These are phyloP conservation scores for Zaprionus bogoriensis DNA, from an alignment of 2,888 invertebrate genomes.

Conservation along the genomic window DNA sequence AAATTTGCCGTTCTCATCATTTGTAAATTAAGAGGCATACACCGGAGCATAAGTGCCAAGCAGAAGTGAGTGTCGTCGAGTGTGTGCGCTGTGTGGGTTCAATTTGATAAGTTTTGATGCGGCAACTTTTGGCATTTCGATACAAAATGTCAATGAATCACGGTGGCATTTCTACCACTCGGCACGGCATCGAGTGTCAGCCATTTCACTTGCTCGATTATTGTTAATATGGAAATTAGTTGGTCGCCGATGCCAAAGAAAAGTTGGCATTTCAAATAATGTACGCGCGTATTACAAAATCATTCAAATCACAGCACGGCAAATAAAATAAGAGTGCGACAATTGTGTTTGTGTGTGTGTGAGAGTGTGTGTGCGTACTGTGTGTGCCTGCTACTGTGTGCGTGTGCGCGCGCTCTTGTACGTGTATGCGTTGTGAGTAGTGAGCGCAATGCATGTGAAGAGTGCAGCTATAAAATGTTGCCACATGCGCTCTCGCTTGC, in stretches of 20 bases:
- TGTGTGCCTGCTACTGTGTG: conserved; percentile 24
- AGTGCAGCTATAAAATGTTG: conserved; percentile 71
- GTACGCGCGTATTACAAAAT: conserved; percentile 77
- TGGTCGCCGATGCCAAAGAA: conserved; percentile 11
- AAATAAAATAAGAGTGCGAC: conserved; percentile 76
- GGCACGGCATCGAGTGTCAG: conserved; percentile 30
- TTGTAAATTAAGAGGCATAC: conserved; percentile 13
- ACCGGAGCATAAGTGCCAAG: conserved; percentile 32
- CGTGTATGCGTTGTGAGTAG: conserved; percentile 44
- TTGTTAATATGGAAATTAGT: conserved; percentile 16
- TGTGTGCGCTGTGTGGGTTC: conserved; percentile 32
- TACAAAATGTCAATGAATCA: conserved; percentile 51
- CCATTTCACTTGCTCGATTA: conserved; percentile 17
- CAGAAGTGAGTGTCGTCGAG: conserved; percentile 46
- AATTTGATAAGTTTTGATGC: conserved; percentile 44
- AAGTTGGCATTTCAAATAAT: conserved; percentile 38
- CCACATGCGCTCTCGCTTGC: conserved; percentile 57
- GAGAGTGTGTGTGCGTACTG: conserved; percentile 20
- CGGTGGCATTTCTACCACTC: conserved; percentile 24
- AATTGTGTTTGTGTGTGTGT: conserved; percentile 52
- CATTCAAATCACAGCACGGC: conserved; percentile 75
- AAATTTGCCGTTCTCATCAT: conserved; percentile 41
- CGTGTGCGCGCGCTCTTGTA: conserved; percentile 25
- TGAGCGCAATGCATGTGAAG: conserved; percentile 68
- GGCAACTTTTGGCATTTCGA: conserved; percentile 50